Base-by-base conservation (phyloP, 2,888 invertebrate species). In the Galeopsomyia nigrocyanea region DNA sequence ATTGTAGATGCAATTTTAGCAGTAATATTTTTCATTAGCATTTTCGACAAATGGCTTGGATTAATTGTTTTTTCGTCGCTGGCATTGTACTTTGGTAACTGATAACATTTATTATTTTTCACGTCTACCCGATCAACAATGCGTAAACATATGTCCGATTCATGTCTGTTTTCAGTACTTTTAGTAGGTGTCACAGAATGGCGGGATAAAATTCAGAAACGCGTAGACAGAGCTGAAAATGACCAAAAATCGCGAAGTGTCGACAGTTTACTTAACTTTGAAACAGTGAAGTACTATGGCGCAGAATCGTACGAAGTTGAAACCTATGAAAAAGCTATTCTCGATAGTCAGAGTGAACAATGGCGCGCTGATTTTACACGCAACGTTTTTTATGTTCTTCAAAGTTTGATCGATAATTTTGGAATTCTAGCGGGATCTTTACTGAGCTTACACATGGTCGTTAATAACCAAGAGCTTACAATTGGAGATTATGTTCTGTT, bases 251-350 rank as follows among this genome's bases (percentile, higher is more conserved):
- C 97, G 6, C 91, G 94, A 73, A 97, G 97, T 67, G 97, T 99
- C 0, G 99, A 99, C 87, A 98, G 99, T 0, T n/a, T n/a, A n/a
- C n/a, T n/a, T n/a, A n/a, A n/a, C n/a, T n/a, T n/a, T n/a, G n/a
- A n/a, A n/a, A n/a, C 99, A 0, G 99, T 98, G 0, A 99, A 99
- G 86, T 99, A 99, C 87, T 99, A 98, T 84, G 95, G 95, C 6
- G 97, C 97, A 0, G 98, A 99, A 85, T 84, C 90, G 1, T 98
- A 96, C 87, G 99, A 99, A 88, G 95, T 96, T 0, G 87, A 93
- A 16, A 90, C 93, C 14, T 99, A 97, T 83, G 89, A 91, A 76
- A 92, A 92, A 19, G 93, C 97, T n/a, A 95, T 99, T 79, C 83
- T 93, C 3, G 91, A 92, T 75, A 98, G 90, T 86, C 97, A 97